These are phyloP conservation scores for Phenganax marumi DNA, from an alignment of 92 coral and sea anemone species.

Conservation along the genomic window DNA sequence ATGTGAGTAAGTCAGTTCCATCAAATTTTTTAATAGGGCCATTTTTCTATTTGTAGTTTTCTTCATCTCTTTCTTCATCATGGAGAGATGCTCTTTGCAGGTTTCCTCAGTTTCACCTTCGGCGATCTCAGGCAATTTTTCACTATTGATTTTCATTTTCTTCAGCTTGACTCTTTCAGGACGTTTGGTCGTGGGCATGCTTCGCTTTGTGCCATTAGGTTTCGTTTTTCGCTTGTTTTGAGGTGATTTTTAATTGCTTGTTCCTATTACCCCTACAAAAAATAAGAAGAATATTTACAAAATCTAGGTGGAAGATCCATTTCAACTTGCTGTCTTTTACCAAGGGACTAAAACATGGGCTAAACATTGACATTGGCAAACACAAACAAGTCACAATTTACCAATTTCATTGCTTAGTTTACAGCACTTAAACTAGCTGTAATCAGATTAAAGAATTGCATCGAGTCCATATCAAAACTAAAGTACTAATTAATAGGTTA, in stretches of 20 bases:
- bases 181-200: too few relatives aligned
- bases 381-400: slow-evolving; percentile 7
- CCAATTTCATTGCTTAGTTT: neutral
- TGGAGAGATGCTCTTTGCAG: slow-evolving; percentile 30
- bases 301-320: neutral
- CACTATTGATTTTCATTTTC: neutral
- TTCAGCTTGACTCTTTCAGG: neutral
- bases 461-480: slow-evolving; percentile 5
- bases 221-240: neutral
- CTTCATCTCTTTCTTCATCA: slow-evolving; percentile 47
- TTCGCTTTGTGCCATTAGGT: neutral
- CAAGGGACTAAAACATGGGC: slow-evolving; percentile 8
- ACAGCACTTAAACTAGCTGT: neutral
- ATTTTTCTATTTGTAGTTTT: slow-evolving; percentile 42
- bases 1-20: slow-evolving; percentile 45
- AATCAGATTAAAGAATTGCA: neutral
- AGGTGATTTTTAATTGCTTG: neutral
- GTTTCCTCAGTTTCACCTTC: slow-evolving; percentile 8
- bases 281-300: neutral
- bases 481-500: neutral
- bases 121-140: neutral
- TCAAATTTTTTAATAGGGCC: slow-evolving; percentile 34
- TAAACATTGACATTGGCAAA: slow-evolving; percentile 2
- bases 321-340: slow-evolving; percentile 5
- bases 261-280: neutral